Conservation (phyloP, 2,888 invertebrate genomes). For the Habroteleia sp. region DNA sequence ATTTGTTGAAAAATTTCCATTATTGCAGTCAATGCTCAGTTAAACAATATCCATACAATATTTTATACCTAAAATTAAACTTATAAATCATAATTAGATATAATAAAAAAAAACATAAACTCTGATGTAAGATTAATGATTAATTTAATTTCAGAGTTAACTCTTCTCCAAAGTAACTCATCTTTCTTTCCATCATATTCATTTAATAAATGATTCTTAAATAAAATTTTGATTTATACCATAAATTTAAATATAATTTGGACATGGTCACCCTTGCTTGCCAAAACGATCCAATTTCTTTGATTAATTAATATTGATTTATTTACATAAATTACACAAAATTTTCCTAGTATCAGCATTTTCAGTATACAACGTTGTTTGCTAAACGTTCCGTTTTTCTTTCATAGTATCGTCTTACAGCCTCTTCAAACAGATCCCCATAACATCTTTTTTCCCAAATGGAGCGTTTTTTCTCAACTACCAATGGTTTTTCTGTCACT, state of each 20-base stretch:
- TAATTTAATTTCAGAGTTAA: no score
- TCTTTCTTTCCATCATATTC: no score
- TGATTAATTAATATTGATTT: slow-evolving; percentile 34
- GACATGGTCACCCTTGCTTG: no score
- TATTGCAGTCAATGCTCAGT: no score
- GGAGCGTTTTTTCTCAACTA: slow-evolving; percentile 84
- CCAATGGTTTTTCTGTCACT: slow-evolving; percentile 76
- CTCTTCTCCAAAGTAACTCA: no score
- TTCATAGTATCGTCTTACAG: slow-evolving; percentile 88
- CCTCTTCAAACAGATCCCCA: slow-evolving; percentile 88
- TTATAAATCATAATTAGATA: no score
- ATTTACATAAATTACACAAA: slow-evolving; percentile 56
- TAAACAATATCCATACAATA: no score
- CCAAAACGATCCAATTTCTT: not conserved
- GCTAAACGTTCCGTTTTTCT: slow-evolving; percentile 84
- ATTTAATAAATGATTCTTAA: no score
- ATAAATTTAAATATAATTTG: no score
- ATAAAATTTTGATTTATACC: no score
- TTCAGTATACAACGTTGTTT: slow-evolving; percentile 38
- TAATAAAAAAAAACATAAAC: slow-evolving; percentile 5
- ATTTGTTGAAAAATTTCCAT: slow-evolving; percentile 28
- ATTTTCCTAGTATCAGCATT: slow-evolving; percentile 14
- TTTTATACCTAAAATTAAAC: no score
- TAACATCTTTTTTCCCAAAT: slow-evolving; percentile 86
- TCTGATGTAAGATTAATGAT: no score